A percentile compares a stretch with the other conserved stretches of the same genome.
These are phyloP conservation scores for Tigriopus californicus DNA, from an alignment of 2,888 invertebrate genomes.

Conservation along the genomic window DNA sequence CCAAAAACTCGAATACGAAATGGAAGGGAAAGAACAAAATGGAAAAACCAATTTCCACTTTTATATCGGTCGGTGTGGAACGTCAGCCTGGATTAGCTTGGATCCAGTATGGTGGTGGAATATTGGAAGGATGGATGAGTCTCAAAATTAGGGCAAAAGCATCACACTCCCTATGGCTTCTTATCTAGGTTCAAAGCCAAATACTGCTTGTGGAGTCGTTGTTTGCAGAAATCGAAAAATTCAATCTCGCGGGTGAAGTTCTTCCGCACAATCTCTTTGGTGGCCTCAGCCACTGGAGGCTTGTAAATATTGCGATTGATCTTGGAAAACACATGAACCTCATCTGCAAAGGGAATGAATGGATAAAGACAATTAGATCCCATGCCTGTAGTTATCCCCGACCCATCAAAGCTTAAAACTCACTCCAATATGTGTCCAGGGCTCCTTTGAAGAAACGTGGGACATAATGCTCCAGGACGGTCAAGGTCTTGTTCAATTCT, in stretches of 20 bases:
- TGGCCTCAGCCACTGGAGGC: constrained; percentile 62
- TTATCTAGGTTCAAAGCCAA: constrained; percentile 33
- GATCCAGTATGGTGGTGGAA: too few species aligned
- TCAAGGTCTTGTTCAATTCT: constrained; percentile 62
- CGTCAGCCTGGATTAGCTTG: too few species aligned
- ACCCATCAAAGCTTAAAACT: constrained; percentile 31
- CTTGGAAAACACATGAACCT: constrained; percentile 20
- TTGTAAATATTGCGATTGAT: constrained; percentile 58
- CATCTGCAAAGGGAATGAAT: constrained; percentile 21
- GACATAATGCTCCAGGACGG: constrained; percentile 66
- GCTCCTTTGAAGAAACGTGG: constrained; percentile 67
- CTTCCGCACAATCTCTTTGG: constrained; percentile 60
- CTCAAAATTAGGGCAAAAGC: too few species aligned
- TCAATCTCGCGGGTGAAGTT: constrained; percentile 79
- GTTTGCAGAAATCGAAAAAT: constrained; percentile 74
- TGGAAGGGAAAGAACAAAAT: too few species aligned
- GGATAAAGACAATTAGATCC: background rate
- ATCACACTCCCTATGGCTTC: too few species aligned
- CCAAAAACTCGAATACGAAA: too few species aligned
- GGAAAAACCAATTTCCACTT: too few species aligned
- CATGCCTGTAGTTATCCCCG: constrained; percentile 26
- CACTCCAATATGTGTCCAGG: constrained; percentile 56
- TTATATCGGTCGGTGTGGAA: too few species aligned
- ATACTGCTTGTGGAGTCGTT: constrained; percentile 59
- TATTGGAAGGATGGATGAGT: too few species aligned